Evolutionary conservation across 2,113 vertebrate species (phyloP), one percentile per base, ranked within the genome.

Genomic region (Salvelinus alpinus): DNA sequence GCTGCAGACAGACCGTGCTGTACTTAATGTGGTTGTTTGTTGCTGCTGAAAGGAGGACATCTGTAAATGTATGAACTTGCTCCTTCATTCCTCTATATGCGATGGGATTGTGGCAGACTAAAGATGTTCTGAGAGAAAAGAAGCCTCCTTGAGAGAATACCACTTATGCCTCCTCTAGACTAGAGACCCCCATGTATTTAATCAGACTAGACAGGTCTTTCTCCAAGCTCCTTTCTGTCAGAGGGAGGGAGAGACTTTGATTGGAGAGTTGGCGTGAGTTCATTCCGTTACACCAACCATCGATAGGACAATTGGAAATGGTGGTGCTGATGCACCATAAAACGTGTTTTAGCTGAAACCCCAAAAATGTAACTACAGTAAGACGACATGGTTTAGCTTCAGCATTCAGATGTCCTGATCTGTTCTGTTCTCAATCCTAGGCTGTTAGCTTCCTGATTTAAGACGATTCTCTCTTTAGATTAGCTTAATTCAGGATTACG

Each of bases 51-150:
- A 76, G 80, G 85, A 88, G 82, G 86, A 54, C 60, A 67, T 25
- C 20, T 75, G 14, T 29, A n/a, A 22, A 75, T 78, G 62, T 62
- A 29, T 74, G 69, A 57, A 69, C 20, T 65, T 51, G 62, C 57
- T 5, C 24, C 79, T 60, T 79, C 78, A 64, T 71, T 62, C 64
- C 79, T 73, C 66, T 88, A 75, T 88, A 89, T 80, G 84, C 80
- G 85, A 80, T 77, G 86, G 87, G 91, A 92, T 92, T 92, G 89
- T 83, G 89, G 91, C 90, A 89, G 88, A 91, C 89, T 84, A 76
- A 73, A 54, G 79, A 87, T 81, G 74, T 82, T 79, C 81, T 73
- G 85, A 90, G 59, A 62, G 59, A 89, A 72, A 88, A 84, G n/a
- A 31, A 18, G 7, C 31, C 66, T 31, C 66, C 25, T 76, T 69